These are phyloP conservation scores for Rhopalosiphum padi DNA, from an alignment of 1,140 invertebrate species.

Conservation along the genomic window DNA sequence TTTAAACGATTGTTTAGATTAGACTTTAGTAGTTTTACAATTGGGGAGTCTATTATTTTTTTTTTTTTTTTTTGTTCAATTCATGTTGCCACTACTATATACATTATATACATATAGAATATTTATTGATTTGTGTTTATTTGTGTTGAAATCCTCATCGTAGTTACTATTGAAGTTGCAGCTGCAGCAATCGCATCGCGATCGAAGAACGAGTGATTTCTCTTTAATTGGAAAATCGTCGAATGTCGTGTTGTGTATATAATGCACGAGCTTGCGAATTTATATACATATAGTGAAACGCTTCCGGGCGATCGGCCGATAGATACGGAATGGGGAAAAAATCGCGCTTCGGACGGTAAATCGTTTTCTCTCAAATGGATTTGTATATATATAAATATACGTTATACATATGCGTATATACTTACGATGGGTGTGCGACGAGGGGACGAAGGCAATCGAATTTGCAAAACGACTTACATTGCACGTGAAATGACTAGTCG, in stretches of 20 bases:
- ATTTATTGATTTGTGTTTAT: too few species aligned
- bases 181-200: background rate
- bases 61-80: too few species aligned
- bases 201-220: background rate
- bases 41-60: too few species aligned
- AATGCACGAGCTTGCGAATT: background rate
- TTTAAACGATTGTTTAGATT: too few species aligned
- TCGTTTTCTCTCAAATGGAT: conserved; percentile 4
- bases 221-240: conserved; percentile 1
- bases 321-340: background rate
- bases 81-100: too few species aligned
- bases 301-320: background rate
- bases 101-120: too few species aligned
- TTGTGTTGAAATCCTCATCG: background rate
- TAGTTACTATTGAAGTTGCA: too few species aligned
- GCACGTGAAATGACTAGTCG: background rate
- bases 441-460: background rate
- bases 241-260: background rate
- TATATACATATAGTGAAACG: background rate
- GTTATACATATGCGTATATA: background rate
- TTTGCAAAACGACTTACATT: conserved; percentile 1
- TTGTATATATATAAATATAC: background rate
- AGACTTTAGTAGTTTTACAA: too few species aligned
- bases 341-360: background rate
- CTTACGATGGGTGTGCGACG: background rate